Base-by-base conservation (phyloP, 2,888 invertebrate genomes). In the Dryadula phaetusa region DNA sequence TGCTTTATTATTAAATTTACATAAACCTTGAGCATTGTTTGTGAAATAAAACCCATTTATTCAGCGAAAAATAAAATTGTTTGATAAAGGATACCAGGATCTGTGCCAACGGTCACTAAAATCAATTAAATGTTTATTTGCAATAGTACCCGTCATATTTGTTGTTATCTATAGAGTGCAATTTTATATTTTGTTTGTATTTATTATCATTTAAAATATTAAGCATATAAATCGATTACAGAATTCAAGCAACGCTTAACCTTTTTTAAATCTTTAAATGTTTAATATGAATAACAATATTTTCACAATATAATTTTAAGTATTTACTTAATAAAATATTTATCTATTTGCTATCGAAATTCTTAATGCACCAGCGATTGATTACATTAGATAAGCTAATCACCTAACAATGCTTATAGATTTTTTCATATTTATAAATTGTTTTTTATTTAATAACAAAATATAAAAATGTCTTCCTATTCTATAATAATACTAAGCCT, bases 361-460 rank as follows among this genome's bases (percentile, higher is more conserved):
- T 60, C 18, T 44, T 16, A 60, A 60, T 44, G 58, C 58, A 42
- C 12, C 7, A 44, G 58, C 28, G 28, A 60, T 60, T 60, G 44
- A 60, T 60, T 60, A 42, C 2, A 14, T 44, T 14, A 16, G 60
- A 60, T 60, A 60, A 32, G 12, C 0, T 60, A 32, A 32, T 44
- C 28, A 46, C 0, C 25, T 14, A 54, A 10, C 28, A 52, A 52
- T 32, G 32, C 28, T 16, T 44, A 18, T 20, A 20, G 52, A 6
- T 52, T n/a, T 52, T 52, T 28, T 14, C 34, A 54, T 18, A 34
- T 14, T 18, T 54, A 34, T 8, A 34, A 34, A 34, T 34, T 34
- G 32, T 8, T 7, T 34, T 5, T 7, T 34, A 8, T 34, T 34
- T 34, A 1, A 37, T 37, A 2, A 37, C 0, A 12, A 37, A 37